phyloP scores from a whole-genome alignment of 2,113 vertebrate genomes.

The Aphelocoma coerulescens region DNA sequence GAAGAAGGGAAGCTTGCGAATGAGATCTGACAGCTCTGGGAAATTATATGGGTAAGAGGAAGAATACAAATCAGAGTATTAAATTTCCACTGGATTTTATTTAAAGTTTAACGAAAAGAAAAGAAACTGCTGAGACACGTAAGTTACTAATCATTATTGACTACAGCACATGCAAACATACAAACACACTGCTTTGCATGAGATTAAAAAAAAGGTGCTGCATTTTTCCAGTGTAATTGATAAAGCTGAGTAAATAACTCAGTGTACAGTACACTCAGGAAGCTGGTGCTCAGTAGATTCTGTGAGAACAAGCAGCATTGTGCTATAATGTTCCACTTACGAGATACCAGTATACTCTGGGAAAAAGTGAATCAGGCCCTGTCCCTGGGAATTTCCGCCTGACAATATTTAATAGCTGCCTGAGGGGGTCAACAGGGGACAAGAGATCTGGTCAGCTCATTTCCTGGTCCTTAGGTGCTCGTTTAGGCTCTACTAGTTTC shows the following conservation, averaged over 20 bases:
- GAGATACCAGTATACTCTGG: neutral
- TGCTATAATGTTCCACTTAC: neutral
- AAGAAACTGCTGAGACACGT: neutral
- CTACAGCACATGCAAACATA: neutral
- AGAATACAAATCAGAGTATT: neutral
- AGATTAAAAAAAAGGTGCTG: neutral
- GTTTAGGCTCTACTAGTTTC: neutral
- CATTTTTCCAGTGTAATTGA: neutral
- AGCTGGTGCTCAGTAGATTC: neutral
- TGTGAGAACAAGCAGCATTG: neutral
- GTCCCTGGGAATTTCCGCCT: neutral
- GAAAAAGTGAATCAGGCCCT: neutral
- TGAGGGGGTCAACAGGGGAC: neutral
- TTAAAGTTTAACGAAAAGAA: neutral
- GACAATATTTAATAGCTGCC: neutral
- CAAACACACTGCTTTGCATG: neutral
- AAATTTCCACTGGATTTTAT: neutral
- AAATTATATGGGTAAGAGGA: neutral
- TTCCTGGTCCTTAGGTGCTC: neutral
- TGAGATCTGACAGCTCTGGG: slow-evolving; percentile 16
- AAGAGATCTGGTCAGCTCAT: neutral
- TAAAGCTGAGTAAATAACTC: neutral
- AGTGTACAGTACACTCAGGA: neutral
- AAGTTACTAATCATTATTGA: neutral
- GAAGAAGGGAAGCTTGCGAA: neutral